Conservation (phyloP, 2,113 vertebrate genomes). For the Mus pahari region DNA sequence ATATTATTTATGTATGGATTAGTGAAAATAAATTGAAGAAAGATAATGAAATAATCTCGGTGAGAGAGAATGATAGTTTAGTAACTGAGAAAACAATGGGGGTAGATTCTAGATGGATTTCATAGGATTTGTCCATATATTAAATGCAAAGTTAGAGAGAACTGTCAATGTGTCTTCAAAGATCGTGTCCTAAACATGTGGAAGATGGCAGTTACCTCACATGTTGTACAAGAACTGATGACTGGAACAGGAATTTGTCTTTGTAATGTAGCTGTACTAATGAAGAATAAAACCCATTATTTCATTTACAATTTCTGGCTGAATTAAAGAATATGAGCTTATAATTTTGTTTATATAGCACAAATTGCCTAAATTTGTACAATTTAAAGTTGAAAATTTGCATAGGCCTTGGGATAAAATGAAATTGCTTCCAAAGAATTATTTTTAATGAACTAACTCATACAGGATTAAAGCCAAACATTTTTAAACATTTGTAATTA, state of each 20-base stretch:
- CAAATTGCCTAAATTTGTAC: conserved; percentile 1
- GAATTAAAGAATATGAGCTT: conserved; percentile 42
- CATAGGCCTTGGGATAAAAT: conserved; percentile 3
- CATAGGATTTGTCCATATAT: conserved; percentile 32
- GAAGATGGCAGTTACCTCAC: conserved; percentile 30
- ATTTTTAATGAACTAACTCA: conserved; percentile 32
- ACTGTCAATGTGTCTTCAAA: background rate
- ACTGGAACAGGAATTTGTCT: background rate
- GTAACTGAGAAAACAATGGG: background rate
- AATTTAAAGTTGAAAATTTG: conserved; percentile 43
- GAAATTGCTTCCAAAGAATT: conserved; percentile 53
- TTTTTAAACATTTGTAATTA: conserved; percentile 16
- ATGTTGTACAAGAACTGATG: conserved; percentile 28
- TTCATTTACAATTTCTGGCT: background rate
- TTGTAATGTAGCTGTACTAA: background rate
- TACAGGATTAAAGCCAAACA: conserved; percentile 37
- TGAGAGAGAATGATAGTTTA: background rate
- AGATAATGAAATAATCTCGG: background rate
- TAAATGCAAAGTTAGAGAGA: conserved; percentile 23
- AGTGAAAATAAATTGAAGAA: background rate
- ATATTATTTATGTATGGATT: background rate
- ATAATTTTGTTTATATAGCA: conserved; percentile 23
- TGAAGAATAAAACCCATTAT: conserved; percentile 15
- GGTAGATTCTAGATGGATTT: conserved; percentile 37
- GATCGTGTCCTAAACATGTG: background rate